phyloP scores from a whole-genome alignment of 2,113 vertebrate genomes.

The Brachypteracias leptosomus region DNA sequence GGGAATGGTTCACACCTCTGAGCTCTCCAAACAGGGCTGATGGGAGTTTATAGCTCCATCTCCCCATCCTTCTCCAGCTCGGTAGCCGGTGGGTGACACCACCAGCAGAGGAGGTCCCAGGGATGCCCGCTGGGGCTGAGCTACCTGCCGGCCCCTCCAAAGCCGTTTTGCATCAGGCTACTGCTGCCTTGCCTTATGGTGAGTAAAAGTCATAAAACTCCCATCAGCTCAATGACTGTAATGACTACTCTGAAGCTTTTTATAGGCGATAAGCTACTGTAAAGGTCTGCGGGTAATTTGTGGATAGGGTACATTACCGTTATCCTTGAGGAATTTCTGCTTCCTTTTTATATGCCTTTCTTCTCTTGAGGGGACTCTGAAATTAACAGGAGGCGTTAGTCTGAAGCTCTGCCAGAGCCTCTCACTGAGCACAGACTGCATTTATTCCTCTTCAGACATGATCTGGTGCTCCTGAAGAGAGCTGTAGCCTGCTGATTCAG shows the following conservation, averaged over 20 bases:
- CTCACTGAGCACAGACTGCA: slow-evolving; percentile 22
- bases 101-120: not conserved
- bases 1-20: not conserved
- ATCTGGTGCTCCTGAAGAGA: not conserved
- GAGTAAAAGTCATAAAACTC: slow-evolving; percentile 35
- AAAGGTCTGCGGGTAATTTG: slow-evolving; percentile 70
- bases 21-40: accelerated
- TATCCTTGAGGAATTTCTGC: slow-evolving; percentile 64
- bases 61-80: not conserved
- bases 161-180: not conserved
- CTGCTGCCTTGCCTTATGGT: not conserved
- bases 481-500: not conserved
- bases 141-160: not conserved
- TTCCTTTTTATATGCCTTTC: slow-evolving; percentile 44
- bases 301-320: slow-evolving; percentile 54
- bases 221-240: slow-evolving; percentile 50
- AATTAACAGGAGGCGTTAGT: slow-evolving; percentile 1
- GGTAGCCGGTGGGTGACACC: not conserved
- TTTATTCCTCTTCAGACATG: slow-evolving; percentile 21
- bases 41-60: not conserved
- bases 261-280: slow-evolving; percentile 59
- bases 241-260: slow-evolving; percentile 64
- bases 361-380: slow-evolving; percentile 34
- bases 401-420: slow-evolving; percentile 19
- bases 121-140: not conserved